Evolutionary conservation across 2,888 invertebrate genomes (phyloP).

Genomic region (Thyatira batis): DNA sequence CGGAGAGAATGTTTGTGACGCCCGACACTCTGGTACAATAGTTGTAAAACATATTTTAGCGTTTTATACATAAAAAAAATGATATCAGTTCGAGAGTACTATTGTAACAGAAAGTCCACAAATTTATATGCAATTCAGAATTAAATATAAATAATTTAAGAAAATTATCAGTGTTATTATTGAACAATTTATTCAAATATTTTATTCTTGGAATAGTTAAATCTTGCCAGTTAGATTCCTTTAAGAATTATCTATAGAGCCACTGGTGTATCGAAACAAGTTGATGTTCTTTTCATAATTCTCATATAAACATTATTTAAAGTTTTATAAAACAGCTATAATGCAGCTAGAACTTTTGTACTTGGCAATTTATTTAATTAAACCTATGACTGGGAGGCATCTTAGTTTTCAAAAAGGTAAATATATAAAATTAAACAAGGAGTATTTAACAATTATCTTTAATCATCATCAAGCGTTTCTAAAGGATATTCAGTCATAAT

Average conservation of each 20-base stretch:
- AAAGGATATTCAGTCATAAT: conserved; percentile 87
- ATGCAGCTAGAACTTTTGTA: no score
- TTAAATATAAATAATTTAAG: conserved; percentile 80
- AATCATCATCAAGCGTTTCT: conserved; percentile 70
- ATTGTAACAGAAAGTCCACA: conserved; percentile 82
- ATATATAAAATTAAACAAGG: conserved; percentile 4
- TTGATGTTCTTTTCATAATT: no score
- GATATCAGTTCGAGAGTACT: conserved; percentile 77
- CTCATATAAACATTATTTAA: no score
- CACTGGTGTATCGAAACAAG: no score
- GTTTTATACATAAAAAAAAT: conserved; percentile 72
- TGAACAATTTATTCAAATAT: conserved; percentile 10
- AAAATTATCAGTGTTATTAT: conserved; percentile 50
- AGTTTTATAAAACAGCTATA: no score
- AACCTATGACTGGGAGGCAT: no score
- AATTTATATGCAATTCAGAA: conserved; percentile 81
- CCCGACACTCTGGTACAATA: conserved; percentile 70
- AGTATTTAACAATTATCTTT: conserved; percentile 23
- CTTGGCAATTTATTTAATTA: no score
- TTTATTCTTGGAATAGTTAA: no score
- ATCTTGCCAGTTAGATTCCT: no score
- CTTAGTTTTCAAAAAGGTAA: background rate
- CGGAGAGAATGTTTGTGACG: conserved; percentile 58
- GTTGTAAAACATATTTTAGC: conserved; percentile 74
- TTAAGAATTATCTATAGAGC: no score